Conservation (phyloP, 37 sponge, comb jelly and placozoan genomes). For the Agelas oroides region DNA sequence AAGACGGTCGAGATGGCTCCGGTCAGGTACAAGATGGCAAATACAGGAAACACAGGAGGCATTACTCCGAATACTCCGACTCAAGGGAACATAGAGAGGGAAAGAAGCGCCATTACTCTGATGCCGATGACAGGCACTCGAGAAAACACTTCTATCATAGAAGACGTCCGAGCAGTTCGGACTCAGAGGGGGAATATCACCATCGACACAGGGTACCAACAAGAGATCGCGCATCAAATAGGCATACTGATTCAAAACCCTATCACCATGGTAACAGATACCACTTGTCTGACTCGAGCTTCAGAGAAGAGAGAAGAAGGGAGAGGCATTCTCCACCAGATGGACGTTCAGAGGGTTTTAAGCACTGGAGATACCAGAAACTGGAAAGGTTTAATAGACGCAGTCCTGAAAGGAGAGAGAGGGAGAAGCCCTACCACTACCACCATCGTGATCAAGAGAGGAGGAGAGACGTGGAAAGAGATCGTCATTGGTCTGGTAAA, state of each 20-base stretch:
- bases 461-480: conserved; percentile 3
- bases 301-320: not conserved
- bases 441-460: not conserved
- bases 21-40: not conserved
- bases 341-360: no score
- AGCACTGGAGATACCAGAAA: no score
- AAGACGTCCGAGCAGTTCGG: not conserved
- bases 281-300: not conserved
- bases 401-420: not conserved
- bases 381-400: not conserved
- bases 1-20: no score
- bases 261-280: not conserved
- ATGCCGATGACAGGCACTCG: not conserved
- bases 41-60: conserved; percentile 5
- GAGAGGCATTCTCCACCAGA: no score
- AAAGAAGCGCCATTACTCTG: no score
- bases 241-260: no score
- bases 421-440: conserved; percentile 8
- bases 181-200: not conserved
- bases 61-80: no score
- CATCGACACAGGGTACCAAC: not conserved
- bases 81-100: not conserved
- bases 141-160: no score
- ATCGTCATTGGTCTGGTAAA: not conserved
- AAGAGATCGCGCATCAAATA: no score